A percentile compares a stretch with the other conserved stretches of the same genome.
Conservation (phyloP, 2,888 invertebrate genomes). For the Apamea anceps region DNA sequence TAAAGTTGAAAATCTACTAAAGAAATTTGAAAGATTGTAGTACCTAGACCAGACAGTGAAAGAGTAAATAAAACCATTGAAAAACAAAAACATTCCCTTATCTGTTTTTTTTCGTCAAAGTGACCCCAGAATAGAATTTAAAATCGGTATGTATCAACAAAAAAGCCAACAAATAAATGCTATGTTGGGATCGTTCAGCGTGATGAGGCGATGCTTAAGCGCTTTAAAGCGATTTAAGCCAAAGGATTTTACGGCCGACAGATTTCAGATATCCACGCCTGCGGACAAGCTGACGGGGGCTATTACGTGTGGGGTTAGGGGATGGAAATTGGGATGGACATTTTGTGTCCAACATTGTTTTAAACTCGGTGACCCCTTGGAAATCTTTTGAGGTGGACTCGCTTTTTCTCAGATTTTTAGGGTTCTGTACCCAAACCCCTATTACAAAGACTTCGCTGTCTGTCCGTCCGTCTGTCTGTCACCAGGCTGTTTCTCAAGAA, state of each 20-base stretch:
- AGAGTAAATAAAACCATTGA: not conserved
- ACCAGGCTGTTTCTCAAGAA: too few relatives aligned
- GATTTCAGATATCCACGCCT: conserved; percentile 85
- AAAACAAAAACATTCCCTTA: not conserved
- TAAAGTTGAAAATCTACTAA: too few relatives aligned
- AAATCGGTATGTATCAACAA: conserved; percentile 73
- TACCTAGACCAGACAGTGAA: not conserved
- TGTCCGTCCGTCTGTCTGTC: too few relatives aligned
- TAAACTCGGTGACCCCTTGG: not conserved
- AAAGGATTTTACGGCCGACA: conserved; percentile 89
- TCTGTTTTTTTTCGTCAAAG: conserved; percentile 21
- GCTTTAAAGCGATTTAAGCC: conserved; percentile 88
- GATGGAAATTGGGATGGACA: conserved; percentile 59
- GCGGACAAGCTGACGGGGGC: conserved; percentile 79
- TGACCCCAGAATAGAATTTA: conserved; percentile 69
- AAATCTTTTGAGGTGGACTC: not conserved
- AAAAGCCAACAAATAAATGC: conserved; percentile 79
- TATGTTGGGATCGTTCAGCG: conserved; percentile 72
- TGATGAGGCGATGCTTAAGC: conserved; percentile 85
- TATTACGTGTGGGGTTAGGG: conserved; percentile 71
- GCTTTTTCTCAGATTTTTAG: too few relatives aligned
- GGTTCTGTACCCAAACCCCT: too few relatives aligned
- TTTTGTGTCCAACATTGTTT: conserved; percentile 9
- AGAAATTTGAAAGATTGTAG: too few relatives aligned
- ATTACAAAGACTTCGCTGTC: too few relatives aligned